These are phyloP conservation scores for Polyodon spathula DNA, from an alignment of 2,113 vertebrate genomes.

Conservation along the genomic window DNA sequence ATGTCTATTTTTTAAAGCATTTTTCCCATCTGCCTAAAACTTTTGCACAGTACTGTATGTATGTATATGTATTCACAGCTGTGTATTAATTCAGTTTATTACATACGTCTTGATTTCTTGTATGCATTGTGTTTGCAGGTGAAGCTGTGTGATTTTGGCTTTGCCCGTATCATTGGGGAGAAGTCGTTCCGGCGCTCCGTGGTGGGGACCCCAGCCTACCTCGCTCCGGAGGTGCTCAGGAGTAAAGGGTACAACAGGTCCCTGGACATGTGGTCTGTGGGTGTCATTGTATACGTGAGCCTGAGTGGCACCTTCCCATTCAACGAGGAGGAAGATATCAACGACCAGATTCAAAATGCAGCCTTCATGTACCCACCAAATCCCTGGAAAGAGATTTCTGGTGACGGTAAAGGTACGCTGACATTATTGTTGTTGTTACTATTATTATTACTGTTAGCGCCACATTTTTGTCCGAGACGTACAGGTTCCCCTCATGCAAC, in stretches of 20 bases:
- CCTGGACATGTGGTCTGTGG: conserved; percentile 70
- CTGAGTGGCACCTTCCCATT: conserved; percentile 94
- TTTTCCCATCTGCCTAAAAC: too few species aligned
- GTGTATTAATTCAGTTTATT: too few species aligned
- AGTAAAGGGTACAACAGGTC: conserved; percentile 72
- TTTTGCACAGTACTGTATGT: too few species aligned
- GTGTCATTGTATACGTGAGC: conserved; percentile 92
- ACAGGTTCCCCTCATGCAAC: too few species aligned
- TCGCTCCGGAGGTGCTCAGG: conserved; percentile 65
- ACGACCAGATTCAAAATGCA: conserved; percentile 95
- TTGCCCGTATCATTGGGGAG: conserved; percentile 69
- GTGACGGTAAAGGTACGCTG: conserved; percentile 65
- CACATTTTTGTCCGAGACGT: too few species aligned
- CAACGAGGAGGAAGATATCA: conserved; percentile 96
- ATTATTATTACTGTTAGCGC: neutral
- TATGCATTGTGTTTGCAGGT: conserved; percentile 41
- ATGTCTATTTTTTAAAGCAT: too few species aligned
- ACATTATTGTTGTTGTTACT: neutral
- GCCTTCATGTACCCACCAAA: conserved; percentile 95
- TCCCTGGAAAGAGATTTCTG: conserved; percentile 91
- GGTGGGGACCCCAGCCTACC: conserved; percentile 65
- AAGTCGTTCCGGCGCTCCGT: conserved; percentile 69
- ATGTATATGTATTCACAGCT: too few species aligned
- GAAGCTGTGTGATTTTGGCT: conserved; percentile 70
- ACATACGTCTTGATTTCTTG: too few species aligned